These are phyloP conservation scores for Pollenia amentaria DNA, from an alignment of 2,888 invertebrate genomes.

Conservation along the genomic window DNA sequence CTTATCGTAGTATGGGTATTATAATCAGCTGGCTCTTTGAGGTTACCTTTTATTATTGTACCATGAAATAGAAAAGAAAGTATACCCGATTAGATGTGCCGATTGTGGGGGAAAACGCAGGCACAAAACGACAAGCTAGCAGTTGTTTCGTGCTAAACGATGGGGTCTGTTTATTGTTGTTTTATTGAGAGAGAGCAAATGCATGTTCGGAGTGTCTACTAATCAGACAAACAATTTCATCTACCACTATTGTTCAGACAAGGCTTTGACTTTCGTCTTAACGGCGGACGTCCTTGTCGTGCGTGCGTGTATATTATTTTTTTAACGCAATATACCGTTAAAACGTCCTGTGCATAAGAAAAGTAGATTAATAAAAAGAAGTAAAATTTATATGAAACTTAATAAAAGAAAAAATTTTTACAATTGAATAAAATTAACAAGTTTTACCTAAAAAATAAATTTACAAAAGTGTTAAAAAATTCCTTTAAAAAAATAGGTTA, in stretches of 20 bases:
- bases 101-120: background rate
- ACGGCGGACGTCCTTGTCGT: conserved; percentile 76
- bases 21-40: too few species aligned
- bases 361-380: conserved; percentile 45
- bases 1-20: too few species aligned
- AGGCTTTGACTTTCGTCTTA: conserved; percentile 76
- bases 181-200: conserved; percentile 18
- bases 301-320: conserved; percentile 71
- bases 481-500: background rate
- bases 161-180: background rate
- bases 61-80: conserved; percentile 22
- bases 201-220: conserved; percentile 14
- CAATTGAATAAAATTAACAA: background rate
- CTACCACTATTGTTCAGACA: conserved; percentile 72
- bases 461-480: conserved; percentile 8
- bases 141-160: conserved; percentile 19
- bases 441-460: background rate
- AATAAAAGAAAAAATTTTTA: background rate
- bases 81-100: conserved; percentile 15
- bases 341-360: conserved; percentile 42
- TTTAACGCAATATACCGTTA: conserved; percentile 71
- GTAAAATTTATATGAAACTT: conserved; percentile 18
- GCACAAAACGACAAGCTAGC: background rate
- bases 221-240: conserved; percentile 58
- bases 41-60: background rate